phyloP scores from a whole-genome alignment of 2,797 vertebrate genomes.

The Tadarida brasiliensis region DNA sequence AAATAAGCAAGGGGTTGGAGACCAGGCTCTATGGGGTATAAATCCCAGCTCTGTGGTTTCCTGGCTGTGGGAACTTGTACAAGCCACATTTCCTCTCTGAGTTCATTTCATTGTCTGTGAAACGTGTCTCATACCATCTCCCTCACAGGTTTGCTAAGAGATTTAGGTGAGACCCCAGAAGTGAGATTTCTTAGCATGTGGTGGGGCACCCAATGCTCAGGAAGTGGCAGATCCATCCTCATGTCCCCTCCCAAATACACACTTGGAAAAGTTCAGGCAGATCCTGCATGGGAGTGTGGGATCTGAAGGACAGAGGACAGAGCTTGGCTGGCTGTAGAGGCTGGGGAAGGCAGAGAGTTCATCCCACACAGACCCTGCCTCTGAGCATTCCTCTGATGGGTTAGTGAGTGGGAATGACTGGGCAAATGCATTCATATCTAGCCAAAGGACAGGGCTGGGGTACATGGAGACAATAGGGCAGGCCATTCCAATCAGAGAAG shows the following conservation, averaged over 20 bases:
- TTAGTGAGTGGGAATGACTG: background rate
- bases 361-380: background rate
- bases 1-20: background rate
- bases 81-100: background rate
- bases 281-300: accelerated
- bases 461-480: background rate
- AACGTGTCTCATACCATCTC: background rate
- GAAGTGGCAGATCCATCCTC: background rate
- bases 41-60: background rate
- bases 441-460: background rate
- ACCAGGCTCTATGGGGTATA: background rate
- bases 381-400: background rate
- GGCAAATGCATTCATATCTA: background rate
- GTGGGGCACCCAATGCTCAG: background rate
- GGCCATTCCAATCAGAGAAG: background rate
- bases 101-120: background rate
- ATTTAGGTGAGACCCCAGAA: background rate
- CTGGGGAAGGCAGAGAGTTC: background rate
- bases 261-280: background rate
- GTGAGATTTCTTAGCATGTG: no score
- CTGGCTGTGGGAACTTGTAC: accelerated
- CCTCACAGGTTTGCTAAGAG: background rate
- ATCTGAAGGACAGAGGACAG: background rate
- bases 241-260: background rate
- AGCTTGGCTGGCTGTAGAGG: background rate